Evolutionary conservation across 2,797 vertebrate species (phyloP), one percentile per base, ranked within the genome.

Genomic region (Psittacula echo): DNA sequence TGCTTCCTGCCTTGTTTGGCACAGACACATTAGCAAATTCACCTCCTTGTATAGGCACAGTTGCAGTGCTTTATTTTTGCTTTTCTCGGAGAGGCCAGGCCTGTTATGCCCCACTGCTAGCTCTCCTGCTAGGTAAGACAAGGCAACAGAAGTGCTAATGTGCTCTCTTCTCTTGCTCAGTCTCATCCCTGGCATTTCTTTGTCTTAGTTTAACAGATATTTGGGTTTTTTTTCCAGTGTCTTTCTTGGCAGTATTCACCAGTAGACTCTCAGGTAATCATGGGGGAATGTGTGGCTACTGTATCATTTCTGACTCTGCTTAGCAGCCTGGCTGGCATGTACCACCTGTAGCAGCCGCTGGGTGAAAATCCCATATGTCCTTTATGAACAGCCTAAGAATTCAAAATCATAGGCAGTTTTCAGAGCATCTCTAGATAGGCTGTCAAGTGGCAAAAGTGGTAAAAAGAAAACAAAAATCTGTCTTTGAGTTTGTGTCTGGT

Each of bases 181-280:
- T 44, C 47, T 92, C 39, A 50, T 74, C n/a, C 42, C 41, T 61
- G 62, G 7, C 5, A 14, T 56, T 70, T 80, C 77, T 65, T 78
- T 48, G 34, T 56, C n/a, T 37, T 54, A 74, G 18, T 68, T 72
- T 82, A 72, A 51, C 42, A 44, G 20, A 4, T 92, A 47, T 37
- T 86, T 66, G 23, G 1, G 0, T 0, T 0, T 23, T 68, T 71
- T 85, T 73, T 37, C 21, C 21, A 66, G 67, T 37, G 44, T 9
- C 32, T 85, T 78, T 94, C 34, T 83, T 0, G 0, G 42, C 23
- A 70, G 3, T 72, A 29, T 82, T 82, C 9, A 23, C 13, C 30
- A 37, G n/a, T 29, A 87, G 26, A 44, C 48, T 56, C 27, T n/a
- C 61, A 34, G 45, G 42, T 84, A 51, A 24, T 77, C 13, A 2